These are phyloP conservation scores for Spialia ferax DNA, from an alignment of 2,888 invertebrate genomes.

Conservation along the genomic window DNA sequence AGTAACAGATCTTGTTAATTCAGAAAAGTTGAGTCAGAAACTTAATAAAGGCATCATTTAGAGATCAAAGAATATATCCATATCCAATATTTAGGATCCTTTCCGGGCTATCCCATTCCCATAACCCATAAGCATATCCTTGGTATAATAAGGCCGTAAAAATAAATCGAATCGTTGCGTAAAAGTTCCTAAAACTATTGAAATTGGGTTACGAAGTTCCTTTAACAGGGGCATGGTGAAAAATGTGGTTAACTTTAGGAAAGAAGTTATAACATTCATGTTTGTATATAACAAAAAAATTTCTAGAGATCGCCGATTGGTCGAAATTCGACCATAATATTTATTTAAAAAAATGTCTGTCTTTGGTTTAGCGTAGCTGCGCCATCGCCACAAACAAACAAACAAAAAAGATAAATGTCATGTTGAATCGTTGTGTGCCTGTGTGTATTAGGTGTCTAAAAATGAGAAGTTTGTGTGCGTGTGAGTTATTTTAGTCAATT, in stretches of 20 bases:
- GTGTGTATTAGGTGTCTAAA: too few relatives aligned
- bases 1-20: not conserved
- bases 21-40: not conserved
- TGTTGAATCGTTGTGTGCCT: too few relatives aligned
- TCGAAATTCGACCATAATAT: too few relatives aligned
- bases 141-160: conserved; percentile 34
- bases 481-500: too few relatives aligned
- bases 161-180: conserved; percentile 30
- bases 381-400: too few relatives aligned
- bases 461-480: too few relatives aligned
- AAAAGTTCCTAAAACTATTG: conserved; percentile 29
- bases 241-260: not conserved
- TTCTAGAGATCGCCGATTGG: too few relatives aligned
- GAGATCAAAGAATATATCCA: conserved; percentile 16
- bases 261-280: not conserved
- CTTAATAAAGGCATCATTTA: not conserved
- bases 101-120: conserved; percentile 24
- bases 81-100: conserved; percentile 22
- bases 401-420: too few relatives aligned
- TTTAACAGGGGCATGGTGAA: not conserved
- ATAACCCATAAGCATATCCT: conserved; percentile 25
- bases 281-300: not conserved
- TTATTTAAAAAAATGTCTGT: too few relatives aligned
- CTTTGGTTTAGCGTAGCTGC: too few relatives aligned
- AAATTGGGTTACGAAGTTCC: conserved; percentile 24